Evolutionary conservation across 2,113 vertebrate species (phyloP).

Genomic region (Alaudala cheleensis): DNA sequence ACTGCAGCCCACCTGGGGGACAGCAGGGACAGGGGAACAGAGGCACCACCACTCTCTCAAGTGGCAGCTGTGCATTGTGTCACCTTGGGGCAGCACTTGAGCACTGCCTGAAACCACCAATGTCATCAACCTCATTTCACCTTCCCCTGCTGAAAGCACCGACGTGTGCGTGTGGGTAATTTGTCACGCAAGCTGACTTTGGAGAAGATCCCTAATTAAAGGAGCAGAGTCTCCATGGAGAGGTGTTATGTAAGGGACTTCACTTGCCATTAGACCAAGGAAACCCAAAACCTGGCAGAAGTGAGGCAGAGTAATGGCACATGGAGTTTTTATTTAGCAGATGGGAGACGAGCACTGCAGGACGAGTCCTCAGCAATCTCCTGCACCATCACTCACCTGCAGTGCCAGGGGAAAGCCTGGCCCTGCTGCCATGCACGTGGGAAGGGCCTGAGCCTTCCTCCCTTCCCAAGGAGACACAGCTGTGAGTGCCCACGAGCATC

Average conservation of each 20-base stretch:
- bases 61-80: fast-evolving
- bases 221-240: neutral
- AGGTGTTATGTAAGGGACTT: constrained; percentile 9
- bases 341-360: neutral
- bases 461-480: fast-evolving
- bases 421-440: fast-evolving
- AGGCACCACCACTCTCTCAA: fast-evolving
- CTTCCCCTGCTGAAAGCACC: neutral
- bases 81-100: neutral
- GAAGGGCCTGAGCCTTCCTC: fast-evolving
- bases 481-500: fast-evolving
- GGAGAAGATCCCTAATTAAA: constrained; percentile 45
- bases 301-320: neutral
- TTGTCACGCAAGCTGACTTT: constrained; percentile 5
- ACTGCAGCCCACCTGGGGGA: neutral
- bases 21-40: fast-evolving
- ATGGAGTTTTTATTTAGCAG: neutral
- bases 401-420: neutral
- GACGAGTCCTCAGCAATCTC: neutral
- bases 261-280: neutral
- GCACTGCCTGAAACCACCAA: neutral
- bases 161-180: neutral
- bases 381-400: neutral
- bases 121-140: neutral
- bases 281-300: neutral